These are phyloP conservation scores for Araneus ventricosus DNA, from an alignment of 1,140 invertebrate species.

Conservation along the genomic window DNA sequence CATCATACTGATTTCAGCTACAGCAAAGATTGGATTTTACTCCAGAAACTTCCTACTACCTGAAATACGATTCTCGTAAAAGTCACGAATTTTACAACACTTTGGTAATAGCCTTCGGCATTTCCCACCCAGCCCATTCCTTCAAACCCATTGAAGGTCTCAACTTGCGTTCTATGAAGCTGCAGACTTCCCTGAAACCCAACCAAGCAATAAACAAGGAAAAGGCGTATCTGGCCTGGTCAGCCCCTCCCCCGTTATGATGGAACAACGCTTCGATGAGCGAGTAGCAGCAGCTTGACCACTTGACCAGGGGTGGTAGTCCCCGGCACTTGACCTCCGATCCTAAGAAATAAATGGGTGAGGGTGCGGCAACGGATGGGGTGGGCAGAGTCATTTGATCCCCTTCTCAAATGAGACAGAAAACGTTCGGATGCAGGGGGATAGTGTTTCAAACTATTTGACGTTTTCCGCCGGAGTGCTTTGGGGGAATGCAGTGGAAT, in stretches of 20 bases:
- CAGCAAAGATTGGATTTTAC: too few species aligned
- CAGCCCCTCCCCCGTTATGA: background rate
- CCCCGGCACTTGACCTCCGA: background rate
- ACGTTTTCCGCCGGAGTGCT: background rate
- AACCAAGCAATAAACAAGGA: conserved; percentile 20
- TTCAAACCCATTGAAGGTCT: background rate
- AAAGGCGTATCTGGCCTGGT: background rate
- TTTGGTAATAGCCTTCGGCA: background rate
- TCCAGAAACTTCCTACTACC: background rate
- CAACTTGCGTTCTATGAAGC: background rate
- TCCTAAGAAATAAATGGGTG: background rate
- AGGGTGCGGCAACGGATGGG: background rate
- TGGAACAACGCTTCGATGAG: background rate
- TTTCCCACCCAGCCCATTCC: background rate
- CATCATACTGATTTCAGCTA: too few species aligned
- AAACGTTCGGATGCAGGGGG: background rate
- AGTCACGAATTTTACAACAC: background rate
- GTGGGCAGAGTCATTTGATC: background rate
- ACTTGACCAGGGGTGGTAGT: background rate
- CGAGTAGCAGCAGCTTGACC: background rate
- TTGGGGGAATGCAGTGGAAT: background rate
- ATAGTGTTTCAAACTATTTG: conserved; percentile 18
- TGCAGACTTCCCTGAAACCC: background rate
- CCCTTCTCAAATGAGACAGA: conserved; percentile 21
- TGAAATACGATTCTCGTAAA: background rate